Evolutionary conservation across 1,140 invertebrate genomes (phyloP).

Genomic region (Agrilus planipennis): DNA sequence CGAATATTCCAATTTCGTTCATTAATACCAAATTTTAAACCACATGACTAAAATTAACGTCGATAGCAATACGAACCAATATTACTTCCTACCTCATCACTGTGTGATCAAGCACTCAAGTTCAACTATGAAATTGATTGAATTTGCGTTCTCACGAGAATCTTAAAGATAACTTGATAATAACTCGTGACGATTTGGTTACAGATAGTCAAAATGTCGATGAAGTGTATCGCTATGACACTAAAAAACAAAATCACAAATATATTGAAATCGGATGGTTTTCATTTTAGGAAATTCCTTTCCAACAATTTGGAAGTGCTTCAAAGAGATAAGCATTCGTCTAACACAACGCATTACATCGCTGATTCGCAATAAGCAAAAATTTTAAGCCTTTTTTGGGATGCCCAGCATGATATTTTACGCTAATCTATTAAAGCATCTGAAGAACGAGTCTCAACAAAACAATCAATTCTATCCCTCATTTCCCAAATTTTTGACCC

Average conservation of each 20-base stretch:
- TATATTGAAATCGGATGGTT: background rate
- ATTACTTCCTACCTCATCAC: constrained; percentile 4
- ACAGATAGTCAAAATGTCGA: background rate
- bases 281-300: background rate
- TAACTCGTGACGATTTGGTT: constrained; percentile 3
- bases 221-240: background rate
- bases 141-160: background rate
- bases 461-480: too few species aligned
- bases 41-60: constrained; percentile 23
- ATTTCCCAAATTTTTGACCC: too few species aligned
- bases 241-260: background rate
- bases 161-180: background rate
- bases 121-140: constrained; percentile 4
- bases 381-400: too few species aligned
- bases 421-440: too few species aligned
- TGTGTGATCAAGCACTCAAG: constrained; percentile 1
- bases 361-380: too few species aligned
- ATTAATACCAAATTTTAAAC: constrained; percentile 29
- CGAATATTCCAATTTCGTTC: constrained; percentile 27
- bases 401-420: too few species aligned
- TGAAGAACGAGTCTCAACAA: too few species aligned
- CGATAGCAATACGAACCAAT: background rate
- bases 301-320: background rate
- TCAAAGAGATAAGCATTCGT: too few species aligned
- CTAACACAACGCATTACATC: too few species aligned